These are phyloP conservation scores for Lasioglossum pauxillum DNA, from an alignment of 2,888 invertebrate species.

Conservation along the genomic window DNA sequence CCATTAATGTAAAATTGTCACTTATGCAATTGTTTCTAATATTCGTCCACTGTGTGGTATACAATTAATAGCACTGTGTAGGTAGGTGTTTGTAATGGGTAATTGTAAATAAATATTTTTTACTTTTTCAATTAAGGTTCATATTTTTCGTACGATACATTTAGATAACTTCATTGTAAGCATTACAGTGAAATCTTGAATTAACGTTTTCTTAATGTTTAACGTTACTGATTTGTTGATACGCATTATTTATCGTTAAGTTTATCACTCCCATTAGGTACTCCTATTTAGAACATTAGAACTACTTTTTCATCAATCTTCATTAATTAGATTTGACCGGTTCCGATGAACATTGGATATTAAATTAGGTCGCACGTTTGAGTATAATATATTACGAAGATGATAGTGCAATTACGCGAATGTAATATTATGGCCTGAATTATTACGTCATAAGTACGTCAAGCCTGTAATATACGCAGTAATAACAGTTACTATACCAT, in stretches of 20 bases:
- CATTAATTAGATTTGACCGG: slow-evolving; percentile 20
- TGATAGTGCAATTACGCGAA: slow-evolving; percentile 61
- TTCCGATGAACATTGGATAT: slow-evolving; percentile 44
- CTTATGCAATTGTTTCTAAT: no score
- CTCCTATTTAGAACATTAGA: not conserved
- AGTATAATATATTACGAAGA: slow-evolving; percentile 57
- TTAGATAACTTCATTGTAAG: not conserved
- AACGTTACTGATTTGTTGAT: not conserved
- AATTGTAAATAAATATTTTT: not conserved
- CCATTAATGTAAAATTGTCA: no score
- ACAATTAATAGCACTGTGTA: no score
- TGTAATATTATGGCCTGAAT: slow-evolving; percentile 63
- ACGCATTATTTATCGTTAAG: not conserved
- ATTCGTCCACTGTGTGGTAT: no score
- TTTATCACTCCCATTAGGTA: not conserved
- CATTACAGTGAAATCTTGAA: not conserved
- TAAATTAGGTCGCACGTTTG: slow-evolving; percentile 54
- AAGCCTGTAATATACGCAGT: slow-evolving; percentile 56
- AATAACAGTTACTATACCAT: slow-evolving; percentile 53
- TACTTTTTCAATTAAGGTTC: no score
- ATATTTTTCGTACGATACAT: not conserved
- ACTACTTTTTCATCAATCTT: slow-evolving; percentile 5
- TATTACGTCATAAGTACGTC: slow-evolving; percentile 63
- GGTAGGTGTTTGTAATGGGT: not conserved
- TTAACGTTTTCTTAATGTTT: not conserved